A percentile compares a stretch with the other conserved stretches of the same genome.
phyloP scores from a whole-genome alignment of 2,113 vertebrate species.

The Macroglossus sobrinus region DNA sequence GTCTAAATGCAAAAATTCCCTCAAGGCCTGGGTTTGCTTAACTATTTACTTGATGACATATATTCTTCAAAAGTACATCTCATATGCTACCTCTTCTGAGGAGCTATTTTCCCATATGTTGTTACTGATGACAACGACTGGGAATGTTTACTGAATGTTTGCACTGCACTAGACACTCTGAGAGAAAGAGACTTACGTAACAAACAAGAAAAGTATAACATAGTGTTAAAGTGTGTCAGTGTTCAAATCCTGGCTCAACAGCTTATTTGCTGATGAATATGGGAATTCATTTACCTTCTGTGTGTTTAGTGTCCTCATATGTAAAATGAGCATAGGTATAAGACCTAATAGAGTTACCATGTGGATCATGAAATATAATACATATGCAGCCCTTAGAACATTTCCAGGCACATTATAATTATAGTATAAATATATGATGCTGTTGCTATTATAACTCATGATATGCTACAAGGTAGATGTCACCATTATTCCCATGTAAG shows the following conservation, averaged over 20 bases:
- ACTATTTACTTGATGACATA: background rate
- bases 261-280: background rate
- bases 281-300: background rate
- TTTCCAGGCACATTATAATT: background rate
- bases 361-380: background rate
- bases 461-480: background rate
- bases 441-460: background rate
- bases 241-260: background rate
- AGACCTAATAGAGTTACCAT: background rate
- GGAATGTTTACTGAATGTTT: background rate
- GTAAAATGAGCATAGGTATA: background rate
- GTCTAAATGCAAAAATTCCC: background rate
- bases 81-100: background rate
- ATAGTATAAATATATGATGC: background rate
- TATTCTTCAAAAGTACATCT: background rate
- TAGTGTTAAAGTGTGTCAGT: background rate
- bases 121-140: background rate
- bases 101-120: background rate
- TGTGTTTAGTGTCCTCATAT: background rate
- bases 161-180: background rate
- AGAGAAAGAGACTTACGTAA: background rate
- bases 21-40: background rate
- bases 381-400: background rate
- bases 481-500: background rate
- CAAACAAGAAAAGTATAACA: background rate